Evolutionary conservation across 2,113 vertebrate species (phyloP).

Genomic region (Manacus vitellinus): DNA sequence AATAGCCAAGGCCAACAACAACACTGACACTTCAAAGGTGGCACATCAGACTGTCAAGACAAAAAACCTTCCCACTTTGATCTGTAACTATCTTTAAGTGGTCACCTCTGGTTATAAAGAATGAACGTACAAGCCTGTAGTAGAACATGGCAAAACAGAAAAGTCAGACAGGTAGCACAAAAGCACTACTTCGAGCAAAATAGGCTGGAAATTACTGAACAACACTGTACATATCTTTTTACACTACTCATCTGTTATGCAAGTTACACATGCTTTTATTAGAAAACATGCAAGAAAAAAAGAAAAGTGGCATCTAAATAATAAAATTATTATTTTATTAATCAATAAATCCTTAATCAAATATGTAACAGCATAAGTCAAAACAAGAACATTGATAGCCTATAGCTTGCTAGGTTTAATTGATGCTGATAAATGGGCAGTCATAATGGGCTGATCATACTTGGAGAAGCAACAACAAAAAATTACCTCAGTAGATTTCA

Average conservation of each 20-base stretch:
- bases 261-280: background rate
- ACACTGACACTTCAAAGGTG: background rate
- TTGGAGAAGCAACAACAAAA: background rate
- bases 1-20: background rate
- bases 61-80: background rate
- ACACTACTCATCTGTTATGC: background rate
- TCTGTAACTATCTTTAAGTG: background rate
- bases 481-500: background rate
- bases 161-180: background rate
- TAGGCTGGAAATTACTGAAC: background rate
- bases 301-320: background rate
- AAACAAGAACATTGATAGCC: background rate
- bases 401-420: background rate
- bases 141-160: background rate
- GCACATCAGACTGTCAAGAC: background rate
- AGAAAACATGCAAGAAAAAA: background rate
- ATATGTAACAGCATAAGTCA: fast-evolving
- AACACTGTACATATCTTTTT: background rate
- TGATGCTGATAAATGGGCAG: background rate
- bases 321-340: background rate
- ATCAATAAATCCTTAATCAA: background rate
- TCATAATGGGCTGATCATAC: background rate
- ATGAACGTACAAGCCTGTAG: background rate
- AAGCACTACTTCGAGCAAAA: background rate
- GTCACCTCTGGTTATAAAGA: background rate